These are phyloP conservation scores for Cuniculus paca DNA, from an alignment of 2,797 vertebrate species.

Conservation along the genomic window DNA sequence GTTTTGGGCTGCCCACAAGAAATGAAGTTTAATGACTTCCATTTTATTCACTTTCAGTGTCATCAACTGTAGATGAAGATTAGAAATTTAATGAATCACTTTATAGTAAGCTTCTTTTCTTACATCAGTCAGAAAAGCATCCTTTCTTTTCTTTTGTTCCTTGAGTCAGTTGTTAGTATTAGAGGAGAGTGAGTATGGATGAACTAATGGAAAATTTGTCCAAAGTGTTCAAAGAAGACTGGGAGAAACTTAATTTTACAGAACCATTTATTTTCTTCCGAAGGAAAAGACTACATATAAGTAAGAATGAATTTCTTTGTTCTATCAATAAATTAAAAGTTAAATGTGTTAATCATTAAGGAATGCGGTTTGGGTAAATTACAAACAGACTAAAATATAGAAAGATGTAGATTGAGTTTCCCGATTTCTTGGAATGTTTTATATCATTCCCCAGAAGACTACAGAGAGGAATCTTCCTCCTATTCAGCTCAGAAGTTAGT, in stretches of 20 bases:
- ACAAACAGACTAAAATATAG: background rate
- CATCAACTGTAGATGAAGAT: background rate
- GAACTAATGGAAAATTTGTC: background rate
- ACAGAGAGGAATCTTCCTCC: background rate
- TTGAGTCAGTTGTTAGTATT: background rate
- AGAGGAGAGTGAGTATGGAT: background rate
- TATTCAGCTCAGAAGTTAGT: background rate
- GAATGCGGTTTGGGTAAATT: background rate
- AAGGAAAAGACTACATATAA: background rate
- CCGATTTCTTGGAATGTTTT: background rate
- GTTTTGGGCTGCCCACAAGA: background rate
- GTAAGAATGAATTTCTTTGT: background rate
- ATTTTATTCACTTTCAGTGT: background rate
- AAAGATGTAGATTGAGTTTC: background rate
- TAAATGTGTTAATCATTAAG: background rate
- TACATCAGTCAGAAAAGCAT: background rate
- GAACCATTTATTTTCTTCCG: background rate
- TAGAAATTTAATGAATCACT: background rate
- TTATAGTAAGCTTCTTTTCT: background rate
- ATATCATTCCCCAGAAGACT: background rate
- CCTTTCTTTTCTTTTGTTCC: conserved; percentile 16
- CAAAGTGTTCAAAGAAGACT: background rate
- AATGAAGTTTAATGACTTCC: conserved; percentile 9
- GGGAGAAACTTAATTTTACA: background rate
- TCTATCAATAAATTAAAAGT: background rate